These are phyloP conservation scores for Drosophila suboccidentalis DNA, from an alignment of 2,888 invertebrate species.

Conservation along the genomic window DNA sequence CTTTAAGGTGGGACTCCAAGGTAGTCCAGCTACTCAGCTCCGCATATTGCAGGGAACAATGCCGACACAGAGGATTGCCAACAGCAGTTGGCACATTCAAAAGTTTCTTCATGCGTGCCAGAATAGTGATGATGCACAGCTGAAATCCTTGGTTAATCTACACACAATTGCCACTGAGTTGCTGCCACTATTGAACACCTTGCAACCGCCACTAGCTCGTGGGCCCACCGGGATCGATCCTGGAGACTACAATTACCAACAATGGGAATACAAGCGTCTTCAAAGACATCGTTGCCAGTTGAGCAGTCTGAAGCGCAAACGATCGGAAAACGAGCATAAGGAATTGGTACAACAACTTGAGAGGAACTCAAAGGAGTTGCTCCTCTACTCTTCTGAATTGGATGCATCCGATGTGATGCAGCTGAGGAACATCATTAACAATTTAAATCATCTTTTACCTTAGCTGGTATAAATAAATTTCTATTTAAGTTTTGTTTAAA, in stretches of 20 bases:
- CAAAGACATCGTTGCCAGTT: constrained; percentile 36
- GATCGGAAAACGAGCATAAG: constrained; percentile 16
- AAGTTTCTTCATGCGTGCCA: constrained; percentile 49
- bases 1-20: constrained; percentile 36
- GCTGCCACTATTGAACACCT: constrained; percentile 25
- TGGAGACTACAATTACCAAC: background rate
- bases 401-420: constrained; percentile 27
- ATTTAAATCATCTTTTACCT: constrained; percentile 32
- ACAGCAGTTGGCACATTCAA: constrained; percentile 51
- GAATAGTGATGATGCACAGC: constrained; percentile 17
- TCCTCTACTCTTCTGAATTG: constrained; percentile 2
- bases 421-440: constrained; percentile 21
- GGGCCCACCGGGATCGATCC: too few species aligned
- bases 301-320: constrained; percentile 46
- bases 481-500: background rate
- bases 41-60: constrained; percentile 38
- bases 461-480: background rate
- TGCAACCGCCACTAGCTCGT: background rate
- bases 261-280: constrained; percentile 9
- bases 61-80: background rate
- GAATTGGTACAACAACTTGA: constrained; percentile 41
- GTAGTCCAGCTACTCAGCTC: constrained; percentile 17
- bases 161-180: constrained; percentile 1
- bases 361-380: constrained; percentile 13
- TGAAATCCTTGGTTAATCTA: constrained; percentile 33